These are phyloP conservation scores for Sesamia nonagrioides DNA, from an alignment of 1,140 invertebrate genomes.

Conservation along the genomic window DNA sequence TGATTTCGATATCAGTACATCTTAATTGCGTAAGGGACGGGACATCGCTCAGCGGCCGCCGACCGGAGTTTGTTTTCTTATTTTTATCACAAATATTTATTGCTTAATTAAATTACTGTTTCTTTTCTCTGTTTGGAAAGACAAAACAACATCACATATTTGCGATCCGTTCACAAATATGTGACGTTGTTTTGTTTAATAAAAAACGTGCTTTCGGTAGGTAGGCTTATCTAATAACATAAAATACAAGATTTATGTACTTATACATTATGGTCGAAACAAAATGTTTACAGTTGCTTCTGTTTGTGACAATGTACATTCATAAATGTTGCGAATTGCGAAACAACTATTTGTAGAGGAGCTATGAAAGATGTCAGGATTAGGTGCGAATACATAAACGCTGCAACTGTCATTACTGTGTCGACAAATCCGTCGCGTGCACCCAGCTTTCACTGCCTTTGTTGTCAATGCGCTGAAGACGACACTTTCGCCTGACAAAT, in stretches of 20 bases:
- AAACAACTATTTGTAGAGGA: slow-evolving; percentile 25
- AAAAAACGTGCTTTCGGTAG: neutral
- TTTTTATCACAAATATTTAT: slow-evolving; percentile 43
- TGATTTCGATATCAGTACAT: slow-evolving; percentile 61
- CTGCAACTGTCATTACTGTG: slow-evolving; percentile 47
- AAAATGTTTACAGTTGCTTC: slow-evolving; percentile 18
- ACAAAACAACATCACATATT: slow-evolving; percentile 14
- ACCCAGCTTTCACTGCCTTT: slow-evolving; percentile 57
- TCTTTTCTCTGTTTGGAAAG: slow-evolving; percentile 22
- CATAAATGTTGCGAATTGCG: neutral
- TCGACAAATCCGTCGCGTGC: slow-evolving; percentile 48
- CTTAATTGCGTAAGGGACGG: slow-evolving; percentile 73
- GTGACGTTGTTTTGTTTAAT: too few relatives aligned
- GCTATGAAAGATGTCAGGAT: slow-evolving; percentile 37
- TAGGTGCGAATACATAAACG: slow-evolving; percentile 49
- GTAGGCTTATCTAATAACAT: too few relatives aligned
- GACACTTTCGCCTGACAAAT: slow-evolving; percentile 53
- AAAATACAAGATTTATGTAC: neutral
- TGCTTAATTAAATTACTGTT: slow-evolving; percentile 46
- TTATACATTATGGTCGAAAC: neutral
- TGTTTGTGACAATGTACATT: slow-evolving; percentile 16
- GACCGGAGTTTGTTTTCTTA: slow-evolving; percentile 34
- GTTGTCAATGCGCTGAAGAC: slow-evolving; percentile 48
- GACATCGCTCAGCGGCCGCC: slow-evolving; percentile 56
- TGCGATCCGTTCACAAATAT: neutral